A percentile compares a stretch with the other conserved stretches of the same genome.
Evolutionary conservation across 2,113 vertebrate genomes (phyloP).

Genomic region (Sisor rabdophorus): DNA sequence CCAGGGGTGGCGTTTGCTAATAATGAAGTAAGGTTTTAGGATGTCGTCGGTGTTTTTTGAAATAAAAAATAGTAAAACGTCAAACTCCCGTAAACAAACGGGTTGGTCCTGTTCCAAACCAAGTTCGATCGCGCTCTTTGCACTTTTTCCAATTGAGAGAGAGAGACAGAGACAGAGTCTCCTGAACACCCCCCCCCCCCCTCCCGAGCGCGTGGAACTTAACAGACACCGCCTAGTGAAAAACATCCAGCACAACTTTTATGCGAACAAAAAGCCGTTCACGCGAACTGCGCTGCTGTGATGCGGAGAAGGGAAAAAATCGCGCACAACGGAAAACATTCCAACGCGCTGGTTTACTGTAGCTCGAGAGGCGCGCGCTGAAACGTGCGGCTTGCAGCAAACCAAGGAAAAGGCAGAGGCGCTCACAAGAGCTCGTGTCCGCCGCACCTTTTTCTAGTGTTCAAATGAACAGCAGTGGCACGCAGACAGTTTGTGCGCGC

Average conservation of each 20-base stretch:
- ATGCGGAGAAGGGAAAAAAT: background rate
- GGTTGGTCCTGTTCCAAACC: too few species aligned
- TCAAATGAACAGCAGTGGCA: background rate
- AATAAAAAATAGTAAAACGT: background rate
- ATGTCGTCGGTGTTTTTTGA: background rate
- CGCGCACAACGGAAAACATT: background rate
- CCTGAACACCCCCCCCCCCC: background rate
- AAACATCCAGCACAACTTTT: slow-evolving; percentile 48
- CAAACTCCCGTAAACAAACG: too few species aligned
- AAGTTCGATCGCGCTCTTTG: slow-evolving; percentile 11
- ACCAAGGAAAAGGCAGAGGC: background rate
- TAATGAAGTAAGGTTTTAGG: background rate
- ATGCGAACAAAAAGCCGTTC: background rate
- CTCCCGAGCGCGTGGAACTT: slow-evolving; percentile 56
- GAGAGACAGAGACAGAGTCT: background rate
- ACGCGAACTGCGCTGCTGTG: background rate
- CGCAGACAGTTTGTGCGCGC: slow-evolving; percentile 44
- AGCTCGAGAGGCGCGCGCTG: slow-evolving; percentile 14
- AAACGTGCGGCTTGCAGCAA: background rate
- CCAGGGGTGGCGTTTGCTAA: background rate
- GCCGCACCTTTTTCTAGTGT: slow-evolving; percentile 19
- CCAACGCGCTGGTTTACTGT: background rate
- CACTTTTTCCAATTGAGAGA: background rate
- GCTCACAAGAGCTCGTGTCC: background rate
- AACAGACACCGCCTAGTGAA: slow-evolving; percentile 59